Evolutionary conservation across 2,113 vertebrate genomes (phyloP).

Genomic region (Dascyllus trimaculatus): DNA sequence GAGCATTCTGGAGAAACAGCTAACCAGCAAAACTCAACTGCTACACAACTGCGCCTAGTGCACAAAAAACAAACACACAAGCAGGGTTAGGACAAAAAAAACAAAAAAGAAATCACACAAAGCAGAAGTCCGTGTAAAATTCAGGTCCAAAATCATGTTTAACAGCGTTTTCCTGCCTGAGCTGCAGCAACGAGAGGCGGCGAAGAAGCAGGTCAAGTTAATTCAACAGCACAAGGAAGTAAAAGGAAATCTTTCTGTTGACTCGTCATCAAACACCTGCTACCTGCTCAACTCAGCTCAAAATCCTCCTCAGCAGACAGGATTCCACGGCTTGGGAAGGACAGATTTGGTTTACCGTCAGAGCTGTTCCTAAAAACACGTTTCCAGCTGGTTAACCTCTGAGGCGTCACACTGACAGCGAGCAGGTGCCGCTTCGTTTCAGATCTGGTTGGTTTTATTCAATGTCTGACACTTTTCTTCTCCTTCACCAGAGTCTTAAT

Average conservation of each 20-base stretch:
- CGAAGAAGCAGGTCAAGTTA: too few relatives aligned
- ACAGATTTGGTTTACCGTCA: slow-evolving; percentile 80
- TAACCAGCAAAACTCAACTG: slow-evolving; percentile 99
- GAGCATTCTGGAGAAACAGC: slow-evolving; percentile 96
- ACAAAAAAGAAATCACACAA: slow-evolving; percentile 57
- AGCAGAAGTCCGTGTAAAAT: neutral
- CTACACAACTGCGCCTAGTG: slow-evolving; percentile 99
- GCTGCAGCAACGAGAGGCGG: neutral
- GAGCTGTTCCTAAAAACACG: slow-evolving; percentile 4
- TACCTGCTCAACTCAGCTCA: slow-evolving; percentile 90
- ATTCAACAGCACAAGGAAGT: too few relatives aligned
- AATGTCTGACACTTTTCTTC: too few relatives aligned
- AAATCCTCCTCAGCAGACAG: slow-evolving; percentile 93
- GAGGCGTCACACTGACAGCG: too few relatives aligned
- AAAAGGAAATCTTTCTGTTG: neutral
- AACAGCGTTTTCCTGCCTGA: neutral
- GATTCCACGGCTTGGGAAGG: slow-evolving; percentile 93
- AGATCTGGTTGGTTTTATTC: too few relatives aligned
- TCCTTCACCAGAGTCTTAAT: too few relatives aligned
- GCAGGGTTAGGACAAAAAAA: slow-evolving; percentile 91
- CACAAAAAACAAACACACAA: slow-evolving; percentile 91
- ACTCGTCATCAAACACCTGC: slow-evolving; percentile 87
- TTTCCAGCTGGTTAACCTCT: too few relatives aligned
- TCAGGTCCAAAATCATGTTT: neutral
- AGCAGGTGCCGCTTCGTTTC: too few relatives aligned